These are phyloP conservation scores for Drosophila arizonae DNA, from an alignment of 1,140 invertebrate species.

Conservation along the genomic window DNA sequence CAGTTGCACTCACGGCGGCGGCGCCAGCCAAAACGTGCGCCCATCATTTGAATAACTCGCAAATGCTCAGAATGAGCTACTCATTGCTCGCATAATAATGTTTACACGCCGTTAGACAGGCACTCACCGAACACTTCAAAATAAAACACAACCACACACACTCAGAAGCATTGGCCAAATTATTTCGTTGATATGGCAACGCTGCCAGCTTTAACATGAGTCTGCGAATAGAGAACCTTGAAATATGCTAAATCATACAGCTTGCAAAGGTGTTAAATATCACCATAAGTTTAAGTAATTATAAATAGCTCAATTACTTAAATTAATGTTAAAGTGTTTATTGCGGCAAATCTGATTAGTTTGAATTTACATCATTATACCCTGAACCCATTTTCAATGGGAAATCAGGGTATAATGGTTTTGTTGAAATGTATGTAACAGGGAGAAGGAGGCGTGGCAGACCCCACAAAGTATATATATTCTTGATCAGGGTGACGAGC, in stretches of 20 bases:
- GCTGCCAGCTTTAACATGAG: background rate
- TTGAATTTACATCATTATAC: too few species aligned
- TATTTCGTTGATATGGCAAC: conserved; percentile 7
- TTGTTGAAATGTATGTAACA: too few species aligned
- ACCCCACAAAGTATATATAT: too few species aligned
- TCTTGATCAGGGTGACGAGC: too few species aligned
- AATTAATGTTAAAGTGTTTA: background rate
- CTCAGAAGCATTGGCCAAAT: background rate
- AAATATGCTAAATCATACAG: background rate
- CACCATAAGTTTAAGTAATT: background rate
- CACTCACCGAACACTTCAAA: conserved; percentile 12
- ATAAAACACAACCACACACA: background rate
- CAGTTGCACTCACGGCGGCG: conserved; percentile 30
- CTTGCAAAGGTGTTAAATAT: too few species aligned
- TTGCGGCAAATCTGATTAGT: background rate
- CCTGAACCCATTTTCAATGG: too few species aligned
- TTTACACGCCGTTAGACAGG: conserved; percentile 23
- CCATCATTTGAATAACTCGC: conserved; percentile 46
- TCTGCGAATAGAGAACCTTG: background rate
- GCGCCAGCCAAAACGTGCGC: conserved; percentile 26
- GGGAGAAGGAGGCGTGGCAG: too few species aligned
- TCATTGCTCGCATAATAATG: conserved; percentile 17
- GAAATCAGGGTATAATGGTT: too few species aligned
- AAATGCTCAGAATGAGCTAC: conserved; percentile 36
- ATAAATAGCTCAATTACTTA: background rate